Evolutionary conservation across 1,140 invertebrate species (phyloP).

Genomic region (Philaenus spumarius): DNA sequence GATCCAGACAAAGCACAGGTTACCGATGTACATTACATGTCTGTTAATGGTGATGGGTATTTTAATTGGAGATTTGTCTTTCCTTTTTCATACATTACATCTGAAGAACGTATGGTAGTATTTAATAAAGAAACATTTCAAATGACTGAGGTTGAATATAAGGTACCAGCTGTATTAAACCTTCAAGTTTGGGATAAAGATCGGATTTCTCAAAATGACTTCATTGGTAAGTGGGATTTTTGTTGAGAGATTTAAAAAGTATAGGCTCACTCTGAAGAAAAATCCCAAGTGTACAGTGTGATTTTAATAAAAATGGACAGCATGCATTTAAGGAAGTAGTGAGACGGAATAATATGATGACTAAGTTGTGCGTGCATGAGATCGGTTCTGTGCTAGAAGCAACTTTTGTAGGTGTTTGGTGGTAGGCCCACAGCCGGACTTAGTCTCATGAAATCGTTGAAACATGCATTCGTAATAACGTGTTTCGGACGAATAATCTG

Average conservation of each 20-base stretch:
- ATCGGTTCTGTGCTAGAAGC: too few relatives aligned
- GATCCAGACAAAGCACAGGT: constrained; percentile 59
- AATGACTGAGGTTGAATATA: constrained; percentile 31
- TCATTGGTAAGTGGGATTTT: constrained; percentile 51
- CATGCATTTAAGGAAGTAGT: too few relatives aligned
- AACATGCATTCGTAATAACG: too few relatives aligned
- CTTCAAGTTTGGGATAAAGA: constrained; percentile 62
- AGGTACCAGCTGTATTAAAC: constrained; percentile 45
- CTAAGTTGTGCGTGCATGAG: too few relatives aligned
- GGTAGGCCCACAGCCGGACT: too few relatives aligned
- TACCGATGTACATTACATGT: constrained; percentile 78
- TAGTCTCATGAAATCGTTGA: too few relatives aligned
- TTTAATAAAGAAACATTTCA: constrained; percentile 32
- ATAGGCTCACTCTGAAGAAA: too few relatives aligned
- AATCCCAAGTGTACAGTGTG: too few relatives aligned
- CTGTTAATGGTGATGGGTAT: constrained; percentile 70
- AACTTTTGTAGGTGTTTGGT: too few relatives aligned
- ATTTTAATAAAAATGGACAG: too few relatives aligned
- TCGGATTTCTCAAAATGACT: constrained; percentile 68
- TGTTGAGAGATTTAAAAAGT: background rate
- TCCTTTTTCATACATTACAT: constrained; percentile 66
- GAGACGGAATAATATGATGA: too few relatives aligned
- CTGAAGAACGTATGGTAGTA: constrained; percentile 64
- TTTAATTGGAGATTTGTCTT: constrained; percentile 92
- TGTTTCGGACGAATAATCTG: too few relatives aligned